Evolutionary conservation across 2,797 vertebrate genomes (phyloP), one percentile per base, ranked within the genome.

Genomic region (Adelosebastes latens): DNA sequence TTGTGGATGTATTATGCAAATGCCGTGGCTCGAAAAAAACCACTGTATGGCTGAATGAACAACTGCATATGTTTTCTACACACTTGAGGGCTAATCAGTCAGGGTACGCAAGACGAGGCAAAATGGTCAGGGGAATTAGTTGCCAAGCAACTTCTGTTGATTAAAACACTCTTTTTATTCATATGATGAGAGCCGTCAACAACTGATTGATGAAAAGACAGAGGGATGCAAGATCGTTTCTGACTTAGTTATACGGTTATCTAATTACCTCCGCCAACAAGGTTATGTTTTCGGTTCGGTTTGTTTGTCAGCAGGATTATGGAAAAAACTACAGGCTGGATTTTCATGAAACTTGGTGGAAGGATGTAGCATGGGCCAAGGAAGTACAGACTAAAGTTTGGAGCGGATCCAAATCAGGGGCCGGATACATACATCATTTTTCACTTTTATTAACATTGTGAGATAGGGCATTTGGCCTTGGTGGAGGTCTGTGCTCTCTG

Each of bases 11-110:
- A 63, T 75, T 82, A 80, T 85, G 79, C 53, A 90, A 85, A 89
- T 84, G 24, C 3, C 2, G 62, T 8, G 1, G 25, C 53, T 49
- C 24, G 53, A 81, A 72, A 77, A 76, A 61, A 55, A 70, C 79
- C 76, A 42, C 59, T 25, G 42, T 65, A 58, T 80, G 82, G 80
- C 46, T 83, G 87, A 83, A 36, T 81, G 80, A 91, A 84, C 74
- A 77, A 72, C 63, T 75, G 83, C 53, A 87, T 82, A 80, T 79
- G 75, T 79, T 84, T 90, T 82, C 76, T 75, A 66, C 88, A 83
- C 87, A 90, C 79, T 90, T 36, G 85, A 88, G 89, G 81, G 81
- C 80, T 87, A 89, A 93, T 93, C 87, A 91, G 81, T 91, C 72
- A 83, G 72, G 69, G 68, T 82, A 86, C 11, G 80, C 78, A 86